Base-by-base conservation (phyloP, 2,888 invertebrate species). In the Candidula unifasciata region DNA sequence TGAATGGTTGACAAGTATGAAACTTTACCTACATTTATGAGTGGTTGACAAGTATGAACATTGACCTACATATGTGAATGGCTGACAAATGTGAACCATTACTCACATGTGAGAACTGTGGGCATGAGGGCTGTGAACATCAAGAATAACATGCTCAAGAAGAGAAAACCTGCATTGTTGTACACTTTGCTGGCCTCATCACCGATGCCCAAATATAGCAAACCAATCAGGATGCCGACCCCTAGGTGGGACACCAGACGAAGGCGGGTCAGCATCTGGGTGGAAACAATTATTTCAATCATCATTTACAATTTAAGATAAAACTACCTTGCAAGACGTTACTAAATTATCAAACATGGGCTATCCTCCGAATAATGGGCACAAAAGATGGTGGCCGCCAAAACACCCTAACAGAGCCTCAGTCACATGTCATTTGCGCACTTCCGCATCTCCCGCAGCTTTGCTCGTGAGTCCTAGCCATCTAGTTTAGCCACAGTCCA, bases 101-200 rank as follows among this genome's bases (percentile, higher is more conserved):
- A 96, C 97, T 97, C 95, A 98, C 98, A 98, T 88, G 97, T 97
- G 88, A 98, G 94, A 18, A 97, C 97, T 68, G 98, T 98, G 3
- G 98, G 97, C 98, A 98, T 98, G 94, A 98, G 97, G 85, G 98
- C 97, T 18, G 98, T 97, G 93, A 98, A 98, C 87, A 98, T 97
- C 74, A 97, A 95, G 85, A 98, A 96, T 82, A 98, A 94, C 93
- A 97, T 95, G 24, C 97, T 96, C 86, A 98, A 98, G 93, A 98
- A 98, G 30, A 98, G 94, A 92, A 97, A 98, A 18, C 97, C 97
- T 88, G 97, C 97, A 94, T 98, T 98, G 87, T 97, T 98, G 85
- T 97, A 95, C 13, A 97, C 96, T 21, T 96, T 96, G 89, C 96
- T 96, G 0, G 97, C 97, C 89, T 96, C 96, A 89, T 96, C 96